These are phyloP conservation scores for Hucho hucho DNA, from an alignment of 2,113 vertebrate species.

Conservation along the genomic window DNA sequence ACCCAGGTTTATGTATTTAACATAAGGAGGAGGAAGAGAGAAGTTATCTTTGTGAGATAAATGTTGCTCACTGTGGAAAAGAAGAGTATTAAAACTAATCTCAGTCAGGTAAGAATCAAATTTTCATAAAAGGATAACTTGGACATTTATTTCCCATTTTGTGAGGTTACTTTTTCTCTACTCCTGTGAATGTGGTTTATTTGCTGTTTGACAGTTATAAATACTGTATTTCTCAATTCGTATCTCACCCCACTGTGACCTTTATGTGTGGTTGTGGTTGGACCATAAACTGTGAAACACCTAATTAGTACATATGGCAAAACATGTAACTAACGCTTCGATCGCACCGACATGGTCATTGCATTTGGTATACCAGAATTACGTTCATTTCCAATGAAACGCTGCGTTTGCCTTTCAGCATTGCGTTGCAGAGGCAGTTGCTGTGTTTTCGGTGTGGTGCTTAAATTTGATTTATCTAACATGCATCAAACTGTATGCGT, in stretches of 20 bases:
- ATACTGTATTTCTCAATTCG: background rate
- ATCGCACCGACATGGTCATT: too few relatives aligned
- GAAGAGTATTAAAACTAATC: background rate
- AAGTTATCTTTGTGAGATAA: background rate
- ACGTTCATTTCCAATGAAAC: background rate
- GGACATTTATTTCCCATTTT: background rate
- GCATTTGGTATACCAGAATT: too few relatives aligned
- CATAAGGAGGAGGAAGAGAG: constrained; percentile 8
- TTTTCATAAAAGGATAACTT: background rate
- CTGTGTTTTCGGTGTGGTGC: too few relatives aligned
- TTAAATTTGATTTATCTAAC: too few relatives aligned
- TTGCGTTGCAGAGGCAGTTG: too few relatives aligned
- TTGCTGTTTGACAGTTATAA: background rate
- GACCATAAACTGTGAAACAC: background rate
- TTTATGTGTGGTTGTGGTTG: background rate
- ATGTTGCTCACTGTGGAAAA: background rate
- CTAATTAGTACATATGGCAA: too few relatives aligned
- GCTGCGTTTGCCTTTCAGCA: too few relatives aligned
- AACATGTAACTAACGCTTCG: background rate
- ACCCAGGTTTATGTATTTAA: background rate
- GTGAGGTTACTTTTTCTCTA: background rate
- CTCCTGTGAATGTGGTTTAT: background rate
- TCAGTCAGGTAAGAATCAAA: background rate
- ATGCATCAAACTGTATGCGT: too few relatives aligned
- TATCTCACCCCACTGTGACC: background rate